Conservation (phyloP, 2,113 vertebrate species). For the Seriola rivoliana region DNA sequence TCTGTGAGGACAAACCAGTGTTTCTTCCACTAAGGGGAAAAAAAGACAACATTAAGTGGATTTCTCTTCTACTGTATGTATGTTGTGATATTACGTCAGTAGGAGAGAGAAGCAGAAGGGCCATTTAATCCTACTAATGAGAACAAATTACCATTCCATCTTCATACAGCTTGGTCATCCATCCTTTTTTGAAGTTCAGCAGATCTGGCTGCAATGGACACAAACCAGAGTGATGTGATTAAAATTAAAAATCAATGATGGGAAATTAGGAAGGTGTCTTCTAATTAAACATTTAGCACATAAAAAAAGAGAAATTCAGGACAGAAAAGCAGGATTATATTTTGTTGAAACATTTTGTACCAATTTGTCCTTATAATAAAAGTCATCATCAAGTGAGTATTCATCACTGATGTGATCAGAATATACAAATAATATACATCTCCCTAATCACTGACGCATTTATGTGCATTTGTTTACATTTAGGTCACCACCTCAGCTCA, state of each 20-base stretch:
- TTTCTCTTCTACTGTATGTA: not conserved
- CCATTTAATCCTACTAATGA: not conserved
- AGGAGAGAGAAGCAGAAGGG: not conserved
- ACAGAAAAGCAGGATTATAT: not conserved
- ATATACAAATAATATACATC: not conserved
- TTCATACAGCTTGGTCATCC: conserved; percentile 98
- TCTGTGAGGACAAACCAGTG: conserved; percentile 99
- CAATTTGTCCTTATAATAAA: not conserved
- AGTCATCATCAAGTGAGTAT: not conserved
- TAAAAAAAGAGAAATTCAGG: not conserved
- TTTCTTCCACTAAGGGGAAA: conserved; percentile 93
- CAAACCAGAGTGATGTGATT: conserved; percentile 18
- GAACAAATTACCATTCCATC: conserved; percentile 91
- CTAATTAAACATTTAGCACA: not conserved
- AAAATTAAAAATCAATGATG: not conserved
- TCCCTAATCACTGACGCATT: not conserved
- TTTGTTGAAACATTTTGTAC: not conserved
- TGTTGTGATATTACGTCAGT: not conserved
- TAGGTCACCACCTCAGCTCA: conserved; percentile 19
- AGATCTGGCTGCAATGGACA: conserved; percentile 90
- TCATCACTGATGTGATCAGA: not conserved
- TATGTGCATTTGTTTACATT: conserved; percentile 43
- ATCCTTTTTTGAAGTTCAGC: conserved; percentile 99
- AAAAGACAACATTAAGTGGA: not conserved
- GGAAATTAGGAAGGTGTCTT: not conserved